Base-by-base conservation (phyloP, 1,140 invertebrate species). In the Cotesia typhae region DNA sequence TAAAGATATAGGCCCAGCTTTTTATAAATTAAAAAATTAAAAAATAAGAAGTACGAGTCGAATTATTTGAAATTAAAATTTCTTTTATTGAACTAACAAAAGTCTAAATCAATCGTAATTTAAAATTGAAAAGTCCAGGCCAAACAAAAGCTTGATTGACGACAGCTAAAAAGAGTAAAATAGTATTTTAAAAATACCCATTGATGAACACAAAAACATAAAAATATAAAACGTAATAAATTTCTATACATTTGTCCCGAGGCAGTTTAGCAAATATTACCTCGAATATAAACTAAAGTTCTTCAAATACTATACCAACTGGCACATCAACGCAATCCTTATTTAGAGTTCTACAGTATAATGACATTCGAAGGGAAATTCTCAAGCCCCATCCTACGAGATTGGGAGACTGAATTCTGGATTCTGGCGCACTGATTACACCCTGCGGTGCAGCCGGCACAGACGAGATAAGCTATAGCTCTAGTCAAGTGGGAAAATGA, bases 381-480 rank as follows among this genome's bases (percentile, higher is more conserved):
- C 61, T 61, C 63, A 66, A 57, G 51, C 41, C 6, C 38, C 55
- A 61, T 67, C 63, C 17, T 36, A 35, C 4, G 67, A 73, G 72
- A 74, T 61, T 51, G 20, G 47, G 64, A 61, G 59, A 67, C 59
- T 61, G 63, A 72, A 66, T 75, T 72, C 59, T 67, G 53, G 38
- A 66, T 75, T 72, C 59, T 71, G 53, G 38, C 28, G 72, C 72
- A 61, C 68, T 74, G 69, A 73, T 73, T 73, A 60, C 65, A 67
- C 71, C 71, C 57, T 69, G 66, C 53, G 71, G 73, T 68, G 64
- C 69, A 74, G 63, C 72, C 41, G 66, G 72, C 60, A 37, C 70
- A 66, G 63, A 71, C 61, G 73, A 76, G 78, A 79, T 79, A 74
- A 78, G 76, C 74, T 70, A 37, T 53, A 53, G 61, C 51, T 59